Conservation (phyloP, 2,113 vertebrate species). For the Cervus canadensis region DNA sequence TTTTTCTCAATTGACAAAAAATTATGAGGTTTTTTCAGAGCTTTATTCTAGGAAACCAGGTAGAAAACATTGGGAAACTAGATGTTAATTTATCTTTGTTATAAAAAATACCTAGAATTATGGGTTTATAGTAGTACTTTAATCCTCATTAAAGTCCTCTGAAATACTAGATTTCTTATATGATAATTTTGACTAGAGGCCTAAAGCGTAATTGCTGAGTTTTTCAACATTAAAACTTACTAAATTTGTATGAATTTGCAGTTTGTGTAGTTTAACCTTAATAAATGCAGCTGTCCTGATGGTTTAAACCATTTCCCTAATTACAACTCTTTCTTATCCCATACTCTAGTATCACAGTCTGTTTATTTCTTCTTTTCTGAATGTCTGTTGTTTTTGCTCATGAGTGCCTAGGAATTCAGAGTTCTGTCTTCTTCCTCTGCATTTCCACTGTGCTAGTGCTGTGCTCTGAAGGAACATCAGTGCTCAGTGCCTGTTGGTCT, state of each 20-base stretch:
- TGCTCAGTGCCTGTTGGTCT: neutral
- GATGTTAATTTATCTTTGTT: slow-evolving; percentile 13
- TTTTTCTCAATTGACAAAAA: slow-evolving; percentile 1
- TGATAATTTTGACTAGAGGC: neutral
- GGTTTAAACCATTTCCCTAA: neutral
- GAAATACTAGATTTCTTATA: neutral
- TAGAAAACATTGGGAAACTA: neutral
- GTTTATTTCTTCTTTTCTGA: neutral
- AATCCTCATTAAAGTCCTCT: slow-evolving; percentile 3
- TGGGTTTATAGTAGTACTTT: neutral
- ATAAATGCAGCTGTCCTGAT: neutral
- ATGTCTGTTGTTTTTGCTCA: neutral
- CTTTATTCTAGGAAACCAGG: neutral
- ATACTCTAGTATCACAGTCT: neutral
- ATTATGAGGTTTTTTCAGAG: neutral
- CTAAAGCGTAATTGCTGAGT: neutral
- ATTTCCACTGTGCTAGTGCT: neutral
- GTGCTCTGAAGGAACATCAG: neutral
- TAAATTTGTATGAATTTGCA: neutral
- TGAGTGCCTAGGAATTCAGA: neutral
- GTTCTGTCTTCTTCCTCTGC: neutral
- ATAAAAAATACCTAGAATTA: slow-evolving; percentile 7
- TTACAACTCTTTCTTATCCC: neutral
- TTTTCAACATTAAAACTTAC: neutral
- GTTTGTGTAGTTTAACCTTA: neutral